Conservation (phyloP, 1,140 invertebrate genomes). For the Portunus trituberculatus region DNA sequence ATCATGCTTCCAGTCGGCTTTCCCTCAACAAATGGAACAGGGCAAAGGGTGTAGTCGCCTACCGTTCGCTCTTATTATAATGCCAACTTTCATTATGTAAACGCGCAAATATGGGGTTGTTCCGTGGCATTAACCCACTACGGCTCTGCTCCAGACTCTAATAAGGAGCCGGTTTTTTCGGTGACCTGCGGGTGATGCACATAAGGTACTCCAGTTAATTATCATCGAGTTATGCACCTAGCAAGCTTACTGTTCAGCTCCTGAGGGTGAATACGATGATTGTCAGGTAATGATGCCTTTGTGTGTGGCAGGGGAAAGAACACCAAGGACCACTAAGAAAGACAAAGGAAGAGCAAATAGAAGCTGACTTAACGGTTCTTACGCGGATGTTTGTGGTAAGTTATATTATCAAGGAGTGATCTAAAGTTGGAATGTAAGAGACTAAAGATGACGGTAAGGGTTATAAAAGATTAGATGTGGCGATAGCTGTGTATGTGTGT, state of each 20-base stretch:
- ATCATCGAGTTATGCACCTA: not conserved
- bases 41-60: not conserved
- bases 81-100: slow-evolving; percentile 1
- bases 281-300: not conserved
- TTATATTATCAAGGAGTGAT: no score
- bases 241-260: not conserved
- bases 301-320: not conserved
- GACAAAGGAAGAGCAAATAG: not conserved
- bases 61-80: not conserved
- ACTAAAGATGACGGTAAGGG: no score
- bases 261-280: not conserved
- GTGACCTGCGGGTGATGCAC: not conserved
- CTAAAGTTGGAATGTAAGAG: no score
- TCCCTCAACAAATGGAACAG: not conserved
- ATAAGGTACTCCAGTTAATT: not conserved
- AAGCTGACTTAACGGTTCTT: not conserved
- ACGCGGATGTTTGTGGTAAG: no score
- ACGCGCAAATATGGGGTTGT: not conserved
- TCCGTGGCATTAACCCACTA: not conserved
- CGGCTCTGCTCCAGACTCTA: not conserved
- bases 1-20: not conserved
- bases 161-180: not conserved
- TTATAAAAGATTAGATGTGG: no score
- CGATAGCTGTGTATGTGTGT: no score
- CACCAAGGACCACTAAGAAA: not conserved